Evolutionary conservation across 2,113 vertebrate species (phyloP), one percentile per base, ranked within the genome.

Genomic region (Fulmarus glacialis): DNA sequence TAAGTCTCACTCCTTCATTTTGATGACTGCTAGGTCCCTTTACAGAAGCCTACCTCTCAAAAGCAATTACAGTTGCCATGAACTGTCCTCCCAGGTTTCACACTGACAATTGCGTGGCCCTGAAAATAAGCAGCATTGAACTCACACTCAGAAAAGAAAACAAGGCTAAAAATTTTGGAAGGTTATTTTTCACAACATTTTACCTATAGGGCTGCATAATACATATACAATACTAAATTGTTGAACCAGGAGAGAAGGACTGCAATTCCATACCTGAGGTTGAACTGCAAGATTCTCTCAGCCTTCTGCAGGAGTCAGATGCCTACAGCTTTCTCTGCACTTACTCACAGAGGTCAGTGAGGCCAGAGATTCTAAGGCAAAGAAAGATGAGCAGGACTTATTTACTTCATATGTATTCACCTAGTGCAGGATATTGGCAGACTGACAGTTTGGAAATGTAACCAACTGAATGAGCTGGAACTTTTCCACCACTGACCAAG

Each of bases 181-280:
- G 48, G 32, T 59, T 32, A 23, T 40, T 84, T 86, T 55, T 3
- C 63, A 30, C 53, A 63, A 18, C 52, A 43, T 21, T 23, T 79
- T 43, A 16, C 48, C 43, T 40, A n/a, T 8, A 32, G 72, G 75
- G 27, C 38, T 55, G 40, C 29, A 12, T 42, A 27, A 50, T 30
- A 15, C 12, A 27, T 4, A 9, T 8, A 38, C 21, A 56, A 3
- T 2, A 21, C 17, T 42, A 11, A 15, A 17, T 0, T 38, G 70
- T 45, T 26, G 26, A 75, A 3, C 10, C 29, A 42, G 63, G 45
- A 32, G 43, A 50, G 34, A 8, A 58, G 24, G 16, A 34, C 45
- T 42, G 15, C 26, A 40, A 3, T 10, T 78, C 70, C 60, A 68
- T 22, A 24, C 7, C 5, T 11, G 50, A 38, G 34, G 17, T 2